A percentile compares a stretch with the other conserved stretches of the same genome.
These are phyloP conservation scores for Phymatocera aterrima DNA, from an alignment of 2,888 invertebrate species.

Conservation along the genomic window DNA sequence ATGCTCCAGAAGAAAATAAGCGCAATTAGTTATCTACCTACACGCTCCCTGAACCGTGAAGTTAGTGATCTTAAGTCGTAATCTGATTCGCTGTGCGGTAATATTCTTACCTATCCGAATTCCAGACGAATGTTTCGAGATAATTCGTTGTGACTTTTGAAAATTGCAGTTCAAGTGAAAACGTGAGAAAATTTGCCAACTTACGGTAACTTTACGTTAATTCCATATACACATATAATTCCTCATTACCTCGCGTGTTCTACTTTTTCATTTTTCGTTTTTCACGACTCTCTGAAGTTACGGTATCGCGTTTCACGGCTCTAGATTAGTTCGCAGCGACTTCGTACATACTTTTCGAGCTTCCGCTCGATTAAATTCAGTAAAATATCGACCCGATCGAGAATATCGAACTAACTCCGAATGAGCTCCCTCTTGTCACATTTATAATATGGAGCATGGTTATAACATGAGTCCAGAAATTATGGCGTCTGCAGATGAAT, in stretches of 20 bases:
- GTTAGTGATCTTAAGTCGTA: background rate
- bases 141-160: too few species aligned
- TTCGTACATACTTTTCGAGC: background rate
- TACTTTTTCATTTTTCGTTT: too few species aligned
- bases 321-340: background rate
- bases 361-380: background rate
- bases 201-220: too few species aligned
- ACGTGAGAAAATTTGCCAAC: too few species aligned
- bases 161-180: too few species aligned
- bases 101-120: too few species aligned
- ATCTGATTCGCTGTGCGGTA: background rate
- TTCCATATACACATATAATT: too few species aligned
- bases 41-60: background rate
- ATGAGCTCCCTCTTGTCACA: background rate
- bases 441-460: background rate
- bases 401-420: background rate
- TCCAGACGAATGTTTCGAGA: too few species aligned
- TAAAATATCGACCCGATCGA: background rate
- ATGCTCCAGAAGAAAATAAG: background rate
- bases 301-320: background rate
- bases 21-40: background rate
- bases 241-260: too few species aligned
- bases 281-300: too few species aligned
- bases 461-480: background rate
- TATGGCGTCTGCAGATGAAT: background rate